A percentile compares a stretch with the other conserved stretches of the same genome.
These are phyloP conservation scores for Gymnarchus niloticus DNA, from an alignment of 2,113 vertebrate species.

Conservation along the genomic window DNA sequence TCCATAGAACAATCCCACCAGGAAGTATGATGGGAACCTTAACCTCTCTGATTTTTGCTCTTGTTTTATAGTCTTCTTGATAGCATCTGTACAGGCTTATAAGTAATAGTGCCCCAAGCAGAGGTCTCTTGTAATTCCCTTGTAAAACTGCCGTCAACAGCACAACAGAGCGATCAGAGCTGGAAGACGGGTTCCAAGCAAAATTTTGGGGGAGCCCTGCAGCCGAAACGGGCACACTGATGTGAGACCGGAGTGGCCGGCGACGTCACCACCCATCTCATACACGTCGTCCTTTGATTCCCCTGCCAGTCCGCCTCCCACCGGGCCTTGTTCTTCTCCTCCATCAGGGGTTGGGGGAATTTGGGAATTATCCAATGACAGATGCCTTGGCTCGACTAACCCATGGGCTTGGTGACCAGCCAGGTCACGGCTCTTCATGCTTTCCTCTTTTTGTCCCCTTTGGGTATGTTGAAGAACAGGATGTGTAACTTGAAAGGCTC, in stretches of 20 bases:
- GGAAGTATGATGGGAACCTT: neutral
- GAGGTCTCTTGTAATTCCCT: neutral
- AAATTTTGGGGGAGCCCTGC: constrained; percentile 2
- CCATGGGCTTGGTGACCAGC: neutral
- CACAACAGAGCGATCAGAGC: neutral
- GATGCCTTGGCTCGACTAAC: neutral
- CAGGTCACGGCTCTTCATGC: neutral
- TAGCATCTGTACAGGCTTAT: neutral
- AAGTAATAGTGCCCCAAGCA: neutral
- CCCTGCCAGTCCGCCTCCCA: neutral
- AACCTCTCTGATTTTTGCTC: neutral
- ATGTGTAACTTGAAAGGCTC: neutral
- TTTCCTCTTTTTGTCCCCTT: neutral
- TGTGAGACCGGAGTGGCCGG: neutral
- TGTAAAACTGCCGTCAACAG: constrained; percentile 4
- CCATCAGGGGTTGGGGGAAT: neutral
- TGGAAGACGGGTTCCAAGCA: neutral
- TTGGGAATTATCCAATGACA: neutral
- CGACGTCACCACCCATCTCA: neutral
- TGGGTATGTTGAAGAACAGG: neutral
- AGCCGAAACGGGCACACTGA: neutral
- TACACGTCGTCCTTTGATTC: neutral
- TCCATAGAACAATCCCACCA: neutral
- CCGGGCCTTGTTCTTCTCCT: neutral
- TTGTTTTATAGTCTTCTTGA: neutral